Percentiles rank a stretch among this genome's conserved stretches.
Conservation (phyloP, 2,113 vertebrate genomes). For the Daboia siamensis region DNA sequence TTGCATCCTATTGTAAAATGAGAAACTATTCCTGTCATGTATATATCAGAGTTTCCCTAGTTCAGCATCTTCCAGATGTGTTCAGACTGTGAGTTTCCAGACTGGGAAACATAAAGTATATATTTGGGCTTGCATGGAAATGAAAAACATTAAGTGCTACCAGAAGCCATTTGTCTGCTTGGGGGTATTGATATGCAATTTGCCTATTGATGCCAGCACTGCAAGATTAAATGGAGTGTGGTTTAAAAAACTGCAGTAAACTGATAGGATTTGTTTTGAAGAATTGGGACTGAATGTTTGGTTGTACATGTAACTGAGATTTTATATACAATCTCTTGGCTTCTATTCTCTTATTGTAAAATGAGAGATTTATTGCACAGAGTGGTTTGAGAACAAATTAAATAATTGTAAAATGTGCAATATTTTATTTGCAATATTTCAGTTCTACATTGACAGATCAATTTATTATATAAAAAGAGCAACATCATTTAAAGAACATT, state of each 20-base stretch:
- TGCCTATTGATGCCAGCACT: neutral
- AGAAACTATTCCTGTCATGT: neutral
- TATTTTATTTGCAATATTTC: slow-evolving; percentile 9
- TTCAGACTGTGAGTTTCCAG: neutral
- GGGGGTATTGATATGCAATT: neutral
- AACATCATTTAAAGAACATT: neutral
- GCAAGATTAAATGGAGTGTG: neutral
- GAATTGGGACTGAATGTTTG: neutral
- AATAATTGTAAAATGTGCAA: slow-evolving; percentile 7
- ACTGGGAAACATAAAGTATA: neutral
- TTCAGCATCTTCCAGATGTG: neutral
- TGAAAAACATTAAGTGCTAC: neutral
- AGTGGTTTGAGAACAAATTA: neutral
- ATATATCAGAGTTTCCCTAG: neutral
- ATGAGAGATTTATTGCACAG: neutral
- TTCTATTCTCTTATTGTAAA: neutral
- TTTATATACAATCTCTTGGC: neutral
- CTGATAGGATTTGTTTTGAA: neutral
- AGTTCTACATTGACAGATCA: neutral
- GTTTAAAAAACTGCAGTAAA: neutral
- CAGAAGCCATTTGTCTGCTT: neutral
- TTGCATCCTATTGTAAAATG: neutral
- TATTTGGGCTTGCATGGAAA: neutral
- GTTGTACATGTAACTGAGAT: neutral
- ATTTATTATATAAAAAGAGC: neutral